Evolutionary conservation across 2,888 invertebrate genomes (phyloP).

Genomic region (Dynastes grantii): DNA sequence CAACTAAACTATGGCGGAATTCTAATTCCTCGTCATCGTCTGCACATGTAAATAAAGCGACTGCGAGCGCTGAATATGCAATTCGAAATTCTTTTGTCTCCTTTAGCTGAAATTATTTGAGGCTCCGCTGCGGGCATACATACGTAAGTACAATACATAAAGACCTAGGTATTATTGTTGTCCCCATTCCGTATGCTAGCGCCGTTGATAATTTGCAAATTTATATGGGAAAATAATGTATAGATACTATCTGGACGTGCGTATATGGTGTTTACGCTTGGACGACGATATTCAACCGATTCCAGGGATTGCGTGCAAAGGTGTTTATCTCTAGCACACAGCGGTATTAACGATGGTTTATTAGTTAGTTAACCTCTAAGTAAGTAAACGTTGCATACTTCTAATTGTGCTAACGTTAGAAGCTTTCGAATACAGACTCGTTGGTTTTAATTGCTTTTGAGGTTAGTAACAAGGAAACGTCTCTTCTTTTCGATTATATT

Average conservation of each 20-base stretch:
- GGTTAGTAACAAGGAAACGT: too few relatives aligned
- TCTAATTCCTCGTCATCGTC: conserved; percentile 37
- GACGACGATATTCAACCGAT: neutral
- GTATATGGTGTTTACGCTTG: conserved; percentile 16
- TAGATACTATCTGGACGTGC: conserved; percentile 23
- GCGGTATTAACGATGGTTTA: too few relatives aligned
- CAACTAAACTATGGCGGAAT: conserved; percentile 9
- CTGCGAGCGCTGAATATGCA: conserved; percentile 28
- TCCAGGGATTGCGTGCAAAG: neutral
- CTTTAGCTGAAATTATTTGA: conserved; percentile 32
- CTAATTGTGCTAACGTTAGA: too few relatives aligned
- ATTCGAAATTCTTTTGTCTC: conserved; percentile 43
- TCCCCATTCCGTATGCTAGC: conserved; percentile 28
- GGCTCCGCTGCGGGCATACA: neutral
- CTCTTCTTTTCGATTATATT: too few relatives aligned
- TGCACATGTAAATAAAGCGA: conserved; percentile 36
- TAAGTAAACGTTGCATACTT: too few relatives aligned
- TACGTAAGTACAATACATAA: too few relatives aligned
- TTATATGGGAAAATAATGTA: conserved; percentile 42
- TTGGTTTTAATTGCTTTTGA: too few relatives aligned
- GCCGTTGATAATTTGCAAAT: conserved; percentile 43
- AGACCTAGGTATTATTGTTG: too few relatives aligned
- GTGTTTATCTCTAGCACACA: too few relatives aligned
- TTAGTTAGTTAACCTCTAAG: too few relatives aligned
- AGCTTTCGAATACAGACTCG: too few relatives aligned